Evolutionary conservation across 1,140 invertebrate genomes (phyloP), one percentile per base, ranked within the genome.

Genomic region (Acyrthosiphon pisum): DNA sequence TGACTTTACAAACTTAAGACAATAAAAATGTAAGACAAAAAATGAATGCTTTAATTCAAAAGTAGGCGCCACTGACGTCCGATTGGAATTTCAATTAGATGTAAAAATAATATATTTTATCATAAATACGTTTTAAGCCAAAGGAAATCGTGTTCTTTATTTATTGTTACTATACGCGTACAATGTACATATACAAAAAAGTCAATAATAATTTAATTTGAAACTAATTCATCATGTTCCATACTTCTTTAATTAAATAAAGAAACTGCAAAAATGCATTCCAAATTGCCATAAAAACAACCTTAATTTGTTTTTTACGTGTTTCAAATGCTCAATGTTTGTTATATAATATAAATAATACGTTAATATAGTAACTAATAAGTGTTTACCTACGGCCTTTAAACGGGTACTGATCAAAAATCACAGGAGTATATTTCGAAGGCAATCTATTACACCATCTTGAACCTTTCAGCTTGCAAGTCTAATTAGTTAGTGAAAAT

Each of bases 291-390:
- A 76, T 76, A 76, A 76, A 35, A 76, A 76, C n/a, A 76, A 76
- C 30, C 60, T 76, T 76, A 76, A 76, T 76, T 76, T 76, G n/a
- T 76, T 76, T n/a, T 76, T 76, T 76, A 76, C 60, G 4, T 76
- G 30, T 76, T n/a, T 76, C 30, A n/a, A 76, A 76, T n/a, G 60
- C n/a, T n/a, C 30, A 76, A 76, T 76, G 30, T 35, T 35, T 76
- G 60, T n/a, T n/a, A 76, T 76, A 76, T n/a, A 76, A 76, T n/a
- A 76, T 76, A n/a, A 18, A 76, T n/a, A n/a, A n/a, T 76, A 76
- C 11, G 30, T 76, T 76, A 76, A 76, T 76, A 76, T n/a, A 76
- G n/a, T 53, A 76, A 76, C n/a, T 76, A n/a, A 76, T 76, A 76
- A 76, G 60, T n/a, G 30, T 30, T 68, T 68, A 68, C 30, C 30